These are phyloP conservation scores for Theodoxus fluviatilis DNA, from an alignment of 2,888 invertebrate species.

Conservation along the genomic window DNA sequence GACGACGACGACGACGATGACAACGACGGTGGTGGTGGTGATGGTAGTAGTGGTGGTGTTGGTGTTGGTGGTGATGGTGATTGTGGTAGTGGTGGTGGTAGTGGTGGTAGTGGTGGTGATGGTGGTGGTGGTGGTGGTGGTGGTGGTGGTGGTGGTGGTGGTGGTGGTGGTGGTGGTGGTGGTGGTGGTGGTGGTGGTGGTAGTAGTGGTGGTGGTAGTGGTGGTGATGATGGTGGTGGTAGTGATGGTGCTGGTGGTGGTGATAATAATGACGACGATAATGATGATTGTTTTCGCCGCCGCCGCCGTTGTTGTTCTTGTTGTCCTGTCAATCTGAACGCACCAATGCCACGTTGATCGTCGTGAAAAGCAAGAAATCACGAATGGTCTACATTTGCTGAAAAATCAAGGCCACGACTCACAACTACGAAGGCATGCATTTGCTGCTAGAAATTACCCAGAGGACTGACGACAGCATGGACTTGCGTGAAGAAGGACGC, in stretches of 20 bases:
- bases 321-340: too few relatives aligned
- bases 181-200: neutral
- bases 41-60: neutral
- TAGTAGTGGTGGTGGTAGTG: neutral
- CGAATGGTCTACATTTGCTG: too few relatives aligned
- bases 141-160: neutral
- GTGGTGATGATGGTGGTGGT: conserved; percentile 2
- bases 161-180: neutral
- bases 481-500: too few relatives aligned
- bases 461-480: too few relatives aligned
- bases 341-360: too few relatives aligned
- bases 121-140: neutral
- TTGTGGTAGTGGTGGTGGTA: neutral
- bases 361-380: too few relatives aligned
- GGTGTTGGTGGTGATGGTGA: neutral
- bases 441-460: too few relatives aligned
- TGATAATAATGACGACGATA: too few relatives aligned
- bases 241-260: neutral
- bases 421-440: too few relatives aligned
- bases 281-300: too few relatives aligned
- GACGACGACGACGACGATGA: neutral
- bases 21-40: neutral
- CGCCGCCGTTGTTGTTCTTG: too few relatives aligned
- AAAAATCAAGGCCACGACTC: too few relatives aligned
- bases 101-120: neutral